A percentile compares a stretch with the other conserved stretches of the same genome.
Evolutionary conservation across 1,140 invertebrate species (phyloP).

Genomic region (Caerostris darwini): DNA sequence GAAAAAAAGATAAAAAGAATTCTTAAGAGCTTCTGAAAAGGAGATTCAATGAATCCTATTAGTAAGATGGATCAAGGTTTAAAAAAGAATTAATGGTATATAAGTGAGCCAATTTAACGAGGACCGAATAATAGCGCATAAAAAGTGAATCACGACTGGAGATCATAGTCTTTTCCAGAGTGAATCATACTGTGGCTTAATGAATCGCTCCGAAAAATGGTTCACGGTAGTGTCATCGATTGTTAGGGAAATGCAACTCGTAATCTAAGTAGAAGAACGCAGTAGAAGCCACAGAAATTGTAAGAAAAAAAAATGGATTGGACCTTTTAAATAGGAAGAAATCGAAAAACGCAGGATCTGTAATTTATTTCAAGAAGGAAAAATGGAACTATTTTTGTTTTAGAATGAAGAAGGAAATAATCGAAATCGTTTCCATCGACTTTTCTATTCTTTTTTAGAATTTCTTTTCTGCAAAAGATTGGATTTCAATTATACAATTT

Average conservation of each 20-base stretch:
- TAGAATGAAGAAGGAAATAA: background rate
- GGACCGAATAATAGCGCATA: slow-evolving; percentile 36
- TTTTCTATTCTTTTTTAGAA: background rate
- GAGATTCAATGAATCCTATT: slow-evolving; percentile 63
- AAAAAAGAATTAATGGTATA: slow-evolving; percentile 69
- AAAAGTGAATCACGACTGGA: slow-evolving; percentile 57
- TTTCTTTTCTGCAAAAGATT: background rate
- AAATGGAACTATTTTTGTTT: background rate
- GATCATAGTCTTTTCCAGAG: slow-evolving; percentile 24
- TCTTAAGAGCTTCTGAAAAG: slow-evolving; percentile 6
- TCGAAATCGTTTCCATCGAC: background rate
- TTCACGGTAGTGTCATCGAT: slow-evolving; percentile 46
- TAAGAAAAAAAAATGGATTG: background rate
- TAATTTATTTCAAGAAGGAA: background rate
- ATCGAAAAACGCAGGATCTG: no score
- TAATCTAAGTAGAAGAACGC: background rate
- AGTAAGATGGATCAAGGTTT: slow-evolving; percentile 55
- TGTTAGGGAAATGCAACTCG: background rate
- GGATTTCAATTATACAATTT: no score
- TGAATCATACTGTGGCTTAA: slow-evolving; percentile 38
- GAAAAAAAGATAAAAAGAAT: background rate
- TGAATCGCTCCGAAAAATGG: slow-evolving; percentile 43
- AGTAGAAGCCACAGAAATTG: background rate
- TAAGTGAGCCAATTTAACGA: slow-evolving; percentile 69
- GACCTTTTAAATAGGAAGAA: background rate